Evolutionary conservation across 2,888 invertebrate species (phyloP), one percentile per base, ranked within the genome.

Genomic region (Troides aeacus): DNA sequence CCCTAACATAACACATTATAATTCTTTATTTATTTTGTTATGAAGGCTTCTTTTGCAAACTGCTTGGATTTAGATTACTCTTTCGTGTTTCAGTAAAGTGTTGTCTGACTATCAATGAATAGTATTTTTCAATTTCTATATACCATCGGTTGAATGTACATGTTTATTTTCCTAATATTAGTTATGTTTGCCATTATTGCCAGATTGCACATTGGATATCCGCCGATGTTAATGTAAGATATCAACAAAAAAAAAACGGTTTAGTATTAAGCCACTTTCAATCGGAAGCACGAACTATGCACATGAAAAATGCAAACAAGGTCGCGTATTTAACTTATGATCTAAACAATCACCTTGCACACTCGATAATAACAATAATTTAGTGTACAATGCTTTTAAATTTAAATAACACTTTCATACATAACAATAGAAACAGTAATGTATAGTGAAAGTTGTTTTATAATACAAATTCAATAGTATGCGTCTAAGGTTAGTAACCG

Each of bases 291-390:
- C 62, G 66, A 70, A 57, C 58, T 66, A 60, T 62, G 64, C 71
- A 69, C 71, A 70, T 70, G 69, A 72, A 70, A 70, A 69, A 73
- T 69, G 67, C 66, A 64, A 36, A 62, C 70, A 71, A 73, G 71
- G 73, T 60, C 71, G 68, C 68, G 21, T 62, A 56, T 61, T 63
- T 63, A 66, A 58, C 39, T 39, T 63, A 63, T 63, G 63, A 63
- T 59, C 63, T 63, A 59, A 23, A 63, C 65, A 69, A 56, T 67
- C 66, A 60, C 60, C 53, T 64, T 64, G 30, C 21, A 56, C 63
- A 59, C 46, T 18, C 67, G 57, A 62, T 30, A 57, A 61, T 50
- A 60, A 57, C 64, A 61, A 42, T 64, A 57, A 56, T 60, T 23
- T 42, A 18, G 42, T 57, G 64, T 67, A 67, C 67, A 70, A 56